Percentiles rank a stretch among this genome's conserved stretches.
These are phyloP conservation scores for Syngnathus scovelli DNA, from an alignment of 2,113 vertebrate species.

Conservation along the genomic window DNA sequence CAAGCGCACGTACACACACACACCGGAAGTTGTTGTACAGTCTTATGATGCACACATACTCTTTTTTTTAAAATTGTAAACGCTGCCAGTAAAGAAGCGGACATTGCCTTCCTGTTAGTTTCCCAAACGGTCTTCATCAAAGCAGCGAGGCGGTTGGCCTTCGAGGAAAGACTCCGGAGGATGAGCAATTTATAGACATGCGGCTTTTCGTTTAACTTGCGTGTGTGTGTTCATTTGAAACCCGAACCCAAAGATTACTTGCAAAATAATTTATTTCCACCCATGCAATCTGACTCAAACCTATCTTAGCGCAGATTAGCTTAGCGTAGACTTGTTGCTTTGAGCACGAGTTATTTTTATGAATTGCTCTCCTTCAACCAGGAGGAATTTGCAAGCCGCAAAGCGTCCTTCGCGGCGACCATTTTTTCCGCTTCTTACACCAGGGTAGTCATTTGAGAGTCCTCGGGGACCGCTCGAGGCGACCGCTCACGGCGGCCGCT, in stretches of 20 bases:
- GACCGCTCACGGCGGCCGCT: slow-evolving; percentile 37
- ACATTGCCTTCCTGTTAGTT: neutral
- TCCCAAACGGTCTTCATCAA: neutral
- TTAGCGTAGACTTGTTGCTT: neutral
- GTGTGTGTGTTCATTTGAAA: neutral
- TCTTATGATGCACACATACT: neutral
- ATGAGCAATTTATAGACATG: neutral
- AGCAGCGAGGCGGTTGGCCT: neutral
- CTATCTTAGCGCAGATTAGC: neutral
- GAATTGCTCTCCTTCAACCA: neutral
- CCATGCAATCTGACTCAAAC: too few relatives aligned
- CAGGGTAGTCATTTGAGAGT: slow-evolving; percentile 52
- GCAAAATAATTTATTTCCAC: neutral
- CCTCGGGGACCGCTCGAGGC: slow-evolving; percentile 9
- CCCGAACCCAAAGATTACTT: too few relatives aligned
- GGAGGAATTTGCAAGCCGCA: neutral
- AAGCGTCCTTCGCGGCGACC: neutral
- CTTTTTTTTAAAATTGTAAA: neutral
- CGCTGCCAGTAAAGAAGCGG: neutral
- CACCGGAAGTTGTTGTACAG: neutral
- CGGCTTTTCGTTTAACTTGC: neutral
- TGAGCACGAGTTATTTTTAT: neutral
- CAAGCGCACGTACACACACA: slow-evolving; percentile 12
- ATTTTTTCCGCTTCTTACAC: slow-evolving; percentile 28
- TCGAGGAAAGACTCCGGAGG: neutral